Evolutionary conservation across 2,797 vertebrate species (phyloP).

Genomic region (Ispidina picta): DNA sequence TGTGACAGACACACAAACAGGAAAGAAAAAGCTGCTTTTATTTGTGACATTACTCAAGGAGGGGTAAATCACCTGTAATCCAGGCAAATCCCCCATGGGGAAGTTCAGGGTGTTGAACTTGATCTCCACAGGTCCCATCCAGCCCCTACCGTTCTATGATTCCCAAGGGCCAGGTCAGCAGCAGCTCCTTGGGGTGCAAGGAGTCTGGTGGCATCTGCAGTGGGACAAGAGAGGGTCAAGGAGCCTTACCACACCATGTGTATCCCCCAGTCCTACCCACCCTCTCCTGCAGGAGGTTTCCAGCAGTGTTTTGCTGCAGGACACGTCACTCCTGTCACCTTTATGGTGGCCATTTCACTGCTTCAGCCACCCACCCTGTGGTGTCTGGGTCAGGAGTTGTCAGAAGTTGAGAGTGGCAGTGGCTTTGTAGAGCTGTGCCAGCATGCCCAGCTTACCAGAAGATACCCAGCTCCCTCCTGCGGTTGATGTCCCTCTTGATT

Average conservation of each 20-base stretch:
- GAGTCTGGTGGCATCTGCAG: not conserved
- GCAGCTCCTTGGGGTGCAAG: not conserved
- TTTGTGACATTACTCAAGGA: not conserved
- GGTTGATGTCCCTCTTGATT: slow-evolving; percentile 88
- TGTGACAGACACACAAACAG: too few relatives aligned
- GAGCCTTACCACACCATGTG: not conserved
- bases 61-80: fast-evolving
- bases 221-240: not conserved
- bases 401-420: not conserved
- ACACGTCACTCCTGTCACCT: not conserved
- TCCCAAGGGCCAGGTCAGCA: not conserved
- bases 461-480: slow-evolving; percentile 75
- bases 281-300: not conserved
- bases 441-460: slow-evolving; percentile 72
- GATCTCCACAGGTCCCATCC: too few relatives aligned
- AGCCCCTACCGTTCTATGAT: too few relatives aligned
- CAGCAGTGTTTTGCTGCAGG: not conserved
- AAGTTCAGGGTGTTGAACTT: not conserved
- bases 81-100: fast-evolving
- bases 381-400: fast-evolving
- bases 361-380: not conserved
- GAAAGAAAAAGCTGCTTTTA: not conserved
- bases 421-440: not conserved
- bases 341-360: not conserved
- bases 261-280: not conserved